phyloP scores from a whole-genome alignment of 2,113 vertebrate species.

The Butorides virescens region DNA sequence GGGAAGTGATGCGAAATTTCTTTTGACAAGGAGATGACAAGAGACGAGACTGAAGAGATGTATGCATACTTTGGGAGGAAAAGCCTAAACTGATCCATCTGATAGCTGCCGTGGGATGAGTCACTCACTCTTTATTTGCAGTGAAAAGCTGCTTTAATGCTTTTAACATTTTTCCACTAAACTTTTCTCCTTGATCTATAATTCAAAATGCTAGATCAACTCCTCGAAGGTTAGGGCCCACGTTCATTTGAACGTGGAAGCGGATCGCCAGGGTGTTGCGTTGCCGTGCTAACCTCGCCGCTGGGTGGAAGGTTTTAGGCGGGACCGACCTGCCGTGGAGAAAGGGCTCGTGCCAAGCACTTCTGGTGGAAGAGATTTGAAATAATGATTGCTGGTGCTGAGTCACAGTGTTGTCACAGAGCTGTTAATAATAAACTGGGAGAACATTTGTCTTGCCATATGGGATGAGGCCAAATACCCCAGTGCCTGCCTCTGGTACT shows the following conservation, averaged over 20 bases:
- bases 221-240: constrained; percentile 14
- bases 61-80: constrained; percentile 47
- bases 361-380: constrained; percentile 45
- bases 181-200: constrained; percentile 65
- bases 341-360: not conserved
- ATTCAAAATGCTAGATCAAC: constrained; percentile 54
- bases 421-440: constrained; percentile 39
- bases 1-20: constrained; percentile 56
- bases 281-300: not conserved
- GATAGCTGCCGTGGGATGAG: constrained; percentile 57
- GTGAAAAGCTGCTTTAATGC: constrained; percentile 63
- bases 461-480: constrained; percentile 26
- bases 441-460: constrained; percentile 56
- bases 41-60: constrained; percentile 57
- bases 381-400: constrained; percentile 42
- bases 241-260: constrained; percentile 59
- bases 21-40: constrained; percentile 72
- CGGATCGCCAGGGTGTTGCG: constrained; percentile 21
- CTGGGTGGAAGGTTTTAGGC: not conserved
- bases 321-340: not conserved
- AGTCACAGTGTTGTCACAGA: constrained; percentile 38
- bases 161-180: constrained; percentile 69
- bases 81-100: constrained; percentile 58
- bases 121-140: constrained; percentile 65
- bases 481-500: not conserved